Evolutionary conservation across 1,140 invertebrate species (phyloP), one percentile per base, ranked within the genome.

Genomic region (Apolygus lucorum): DNA sequence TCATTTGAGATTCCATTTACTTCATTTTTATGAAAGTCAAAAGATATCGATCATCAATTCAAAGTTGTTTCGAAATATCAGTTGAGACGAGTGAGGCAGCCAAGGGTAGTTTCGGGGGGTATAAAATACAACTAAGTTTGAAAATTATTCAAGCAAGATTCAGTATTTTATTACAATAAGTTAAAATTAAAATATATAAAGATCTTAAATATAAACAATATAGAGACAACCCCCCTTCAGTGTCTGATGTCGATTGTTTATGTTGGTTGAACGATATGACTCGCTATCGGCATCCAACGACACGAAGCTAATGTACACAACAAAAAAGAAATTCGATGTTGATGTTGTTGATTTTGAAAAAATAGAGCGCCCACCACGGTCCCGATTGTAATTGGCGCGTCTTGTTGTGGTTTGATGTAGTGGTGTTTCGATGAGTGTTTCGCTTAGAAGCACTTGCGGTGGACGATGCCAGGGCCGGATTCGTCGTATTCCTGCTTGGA

Each of bases 401-500:
- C 26, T 29, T 17, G 34, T 49, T 49, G n/a, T n/a, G 34, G 8
- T 49, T 49, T 8, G 34, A 17, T 49, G 34, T 49, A 49, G 8
- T 8, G 34, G 34, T 49, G 34, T 49, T 49, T 8, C 8, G 34
- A 49, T 8, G 17, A 49, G 34, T 17, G 34, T 49, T 49, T 49
- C 34, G 34, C 17, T 93, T 94, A 94, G 86, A 94, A 94, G 86
- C 92, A 94, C 83, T 94, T 94, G 83, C 92, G 87, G 86, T 94
- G 91, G 79, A 95, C 92, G 79, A 94, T 93, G 76, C 88, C 89
- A 76, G 92, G 91, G 76, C 92, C 92, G 79, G 90, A 93, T 80
- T 95, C 92, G 82, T 94, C 91, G 84, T 95, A 95, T 78, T 94
- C 92, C 82, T 93, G 89, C 82, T 93, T 93, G 79, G 86, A 90